Conservation (phyloP, 92 coral and sea anemone species). For the Muricea muricata region DNA sequence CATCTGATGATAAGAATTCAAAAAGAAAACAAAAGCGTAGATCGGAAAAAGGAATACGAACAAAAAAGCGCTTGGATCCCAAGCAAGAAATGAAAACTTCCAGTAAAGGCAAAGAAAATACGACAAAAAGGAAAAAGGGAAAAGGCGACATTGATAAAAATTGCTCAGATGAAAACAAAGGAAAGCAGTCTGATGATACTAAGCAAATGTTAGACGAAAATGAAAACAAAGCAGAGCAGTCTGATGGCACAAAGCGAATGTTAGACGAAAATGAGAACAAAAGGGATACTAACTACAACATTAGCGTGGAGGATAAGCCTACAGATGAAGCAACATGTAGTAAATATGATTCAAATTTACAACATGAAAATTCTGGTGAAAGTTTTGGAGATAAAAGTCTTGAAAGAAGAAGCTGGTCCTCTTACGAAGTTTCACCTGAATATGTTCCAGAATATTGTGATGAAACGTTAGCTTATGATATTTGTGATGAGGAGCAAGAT, state of each 20-base stretch:
- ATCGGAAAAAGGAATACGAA: neutral
- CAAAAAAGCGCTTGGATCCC: neutral
- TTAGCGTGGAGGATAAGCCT: neutral
- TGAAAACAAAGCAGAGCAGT: neutral
- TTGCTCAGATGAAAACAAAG: no score
- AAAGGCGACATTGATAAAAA: neutral
- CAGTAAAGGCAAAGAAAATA: neutral
- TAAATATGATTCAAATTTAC: neutral
- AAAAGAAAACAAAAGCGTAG: neutral
- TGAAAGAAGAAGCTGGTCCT: neutral
- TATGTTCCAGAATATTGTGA: slow-evolving; percentile 6
- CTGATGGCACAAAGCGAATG: neutral
- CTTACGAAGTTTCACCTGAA: neutral
- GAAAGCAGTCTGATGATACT: neutral
- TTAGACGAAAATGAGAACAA: neutral
- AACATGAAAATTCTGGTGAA: neutral
- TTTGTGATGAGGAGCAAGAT: neutral
- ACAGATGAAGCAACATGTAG: neutral
- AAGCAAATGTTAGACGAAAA: neutral
- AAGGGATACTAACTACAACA: no score
- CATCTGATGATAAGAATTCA: neutral
- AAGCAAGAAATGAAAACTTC: neutral
- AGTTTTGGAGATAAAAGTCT: neutral
- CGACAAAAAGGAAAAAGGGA: neutral
- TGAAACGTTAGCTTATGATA: slow-evolving; percentile 19